These are phyloP conservation scores for Diadegma fenestrale DNA, from an alignment of 2,888 invertebrate species.

Conservation along the genomic window DNA sequence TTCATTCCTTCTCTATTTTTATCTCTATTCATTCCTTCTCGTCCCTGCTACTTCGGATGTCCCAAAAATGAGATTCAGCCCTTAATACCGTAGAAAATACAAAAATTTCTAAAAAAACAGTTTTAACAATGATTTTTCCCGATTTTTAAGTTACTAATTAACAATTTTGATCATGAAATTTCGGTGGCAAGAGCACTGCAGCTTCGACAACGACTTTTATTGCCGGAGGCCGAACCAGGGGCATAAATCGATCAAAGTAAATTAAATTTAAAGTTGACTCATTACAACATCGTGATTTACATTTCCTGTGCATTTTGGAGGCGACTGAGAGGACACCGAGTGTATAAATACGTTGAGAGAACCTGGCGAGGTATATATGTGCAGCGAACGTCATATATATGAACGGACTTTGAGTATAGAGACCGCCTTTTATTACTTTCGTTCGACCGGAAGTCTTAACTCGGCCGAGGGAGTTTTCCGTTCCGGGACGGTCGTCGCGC, in stretches of 20 bases:
- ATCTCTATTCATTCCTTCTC: too few species aligned
- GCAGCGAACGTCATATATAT: conserved; percentile 9
- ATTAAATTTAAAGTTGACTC: background rate
- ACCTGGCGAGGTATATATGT: conserved; percentile 2
- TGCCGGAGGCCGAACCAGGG: too few species aligned
- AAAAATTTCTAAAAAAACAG: background rate
- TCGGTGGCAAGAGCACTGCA: too few species aligned
- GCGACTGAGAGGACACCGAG: background rate
- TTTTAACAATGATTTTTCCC: background rate
- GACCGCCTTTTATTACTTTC: conserved; percentile 64
- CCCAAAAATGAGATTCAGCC: background rate
- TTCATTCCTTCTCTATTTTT: too few species aligned
- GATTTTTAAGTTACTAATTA: background rate
- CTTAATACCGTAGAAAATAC: background rate
- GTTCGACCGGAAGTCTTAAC: conserved; percentile 68
- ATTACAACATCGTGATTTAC: background rate
- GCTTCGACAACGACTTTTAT: too few species aligned
- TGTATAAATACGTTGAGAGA: conserved; percentile 29
- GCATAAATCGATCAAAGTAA: background rate
- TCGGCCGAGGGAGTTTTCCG: conserved; percentile 59
- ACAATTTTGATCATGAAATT: too few species aligned
- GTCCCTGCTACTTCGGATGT: background rate
- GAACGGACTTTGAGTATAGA: background rate
- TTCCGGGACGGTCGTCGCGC: conserved; percentile 51
- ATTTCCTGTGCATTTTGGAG: background rate